phyloP scores from a whole-genome alignment of 2,797 vertebrate genomes.

The Sarcoramphus papa region DNA sequence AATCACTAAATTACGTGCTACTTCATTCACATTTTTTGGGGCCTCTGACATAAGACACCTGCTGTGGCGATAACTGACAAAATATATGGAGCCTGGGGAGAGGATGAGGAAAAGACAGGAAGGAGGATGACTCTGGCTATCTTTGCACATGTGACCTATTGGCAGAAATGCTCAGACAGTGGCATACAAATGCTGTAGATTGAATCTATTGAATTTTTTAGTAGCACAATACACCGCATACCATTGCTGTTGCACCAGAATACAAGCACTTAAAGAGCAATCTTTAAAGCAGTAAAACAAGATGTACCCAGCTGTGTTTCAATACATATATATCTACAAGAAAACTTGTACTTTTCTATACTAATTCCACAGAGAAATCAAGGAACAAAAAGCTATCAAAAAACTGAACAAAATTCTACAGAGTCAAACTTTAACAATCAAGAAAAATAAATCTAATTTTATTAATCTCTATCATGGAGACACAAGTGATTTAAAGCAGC shows the following conservation, averaged over 20 bases:
- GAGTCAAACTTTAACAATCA: neutral
- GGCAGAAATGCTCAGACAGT: neutral
- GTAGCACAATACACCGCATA: neutral
- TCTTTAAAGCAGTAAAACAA: constrained; percentile 9
- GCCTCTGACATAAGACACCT: neutral
- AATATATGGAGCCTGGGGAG: neutral
- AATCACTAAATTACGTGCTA: constrained; percentile 10
- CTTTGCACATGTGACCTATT: neutral
- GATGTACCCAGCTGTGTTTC: neutral
- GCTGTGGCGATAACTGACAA: neutral
- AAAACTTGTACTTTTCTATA: neutral
- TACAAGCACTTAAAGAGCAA: neutral
- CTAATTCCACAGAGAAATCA: neutral
- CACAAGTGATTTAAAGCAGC: neutral
- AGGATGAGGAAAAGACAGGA: neutral
- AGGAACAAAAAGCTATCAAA: neutral
- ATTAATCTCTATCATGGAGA: neutral
- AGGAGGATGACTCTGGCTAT: neutral
- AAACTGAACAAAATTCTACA: neutral
- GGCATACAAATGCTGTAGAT: neutral
- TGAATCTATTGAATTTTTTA: constrained; percentile 21
- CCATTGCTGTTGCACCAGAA: neutral
- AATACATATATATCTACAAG: neutral
- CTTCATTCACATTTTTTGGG: neutral
- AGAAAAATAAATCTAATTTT: neutral